Conservation (phyloP, 2,113 vertebrate genomes). For the Otis tarda region DNA sequence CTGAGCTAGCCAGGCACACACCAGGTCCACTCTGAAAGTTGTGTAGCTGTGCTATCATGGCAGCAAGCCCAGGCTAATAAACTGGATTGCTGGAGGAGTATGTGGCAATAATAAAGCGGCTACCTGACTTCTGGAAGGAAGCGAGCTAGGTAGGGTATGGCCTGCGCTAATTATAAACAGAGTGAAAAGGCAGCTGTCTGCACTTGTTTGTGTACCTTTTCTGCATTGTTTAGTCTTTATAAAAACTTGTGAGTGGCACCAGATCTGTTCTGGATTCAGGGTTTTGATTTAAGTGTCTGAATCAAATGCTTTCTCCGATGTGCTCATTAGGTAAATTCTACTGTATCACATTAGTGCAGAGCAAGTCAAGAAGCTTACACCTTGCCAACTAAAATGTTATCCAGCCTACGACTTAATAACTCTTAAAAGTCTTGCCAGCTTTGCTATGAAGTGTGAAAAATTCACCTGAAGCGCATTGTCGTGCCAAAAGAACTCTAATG, state of each 20-base stretch:
- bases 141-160: neutral
- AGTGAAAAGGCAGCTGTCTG: slow-evolving; percentile 4
- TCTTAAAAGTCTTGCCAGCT: slow-evolving; percentile 37
- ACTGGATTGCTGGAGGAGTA: neutral
- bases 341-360: neutral
- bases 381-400: slow-evolving; percentile 49
- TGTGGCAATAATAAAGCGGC: slow-evolving; percentile 13
- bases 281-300: slow-evolving; percentile 1
- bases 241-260: slow-evolving; percentile 8
- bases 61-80: slow-evolving; percentile 30
- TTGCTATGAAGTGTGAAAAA: slow-evolving; percentile 54
- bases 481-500: slow-evolving; percentile 6
- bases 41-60: neutral
- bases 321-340: slow-evolving; percentile 41
- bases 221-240: neutral
- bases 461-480: slow-evolving; percentile 31
- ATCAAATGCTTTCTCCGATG: neutral
- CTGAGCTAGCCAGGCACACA: neutral
- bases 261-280: slow-evolving; percentile 8
- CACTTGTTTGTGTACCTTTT: slow-evolving; percentile 19
- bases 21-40: neutral
- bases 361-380: neutral
- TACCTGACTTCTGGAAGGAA: slow-evolving; percentile 19
- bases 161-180: neutral
- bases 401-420: neutral